Base-by-base conservation (phyloP, 2,888 invertebrate genomes). In the Polia nebulosa region DNA sequence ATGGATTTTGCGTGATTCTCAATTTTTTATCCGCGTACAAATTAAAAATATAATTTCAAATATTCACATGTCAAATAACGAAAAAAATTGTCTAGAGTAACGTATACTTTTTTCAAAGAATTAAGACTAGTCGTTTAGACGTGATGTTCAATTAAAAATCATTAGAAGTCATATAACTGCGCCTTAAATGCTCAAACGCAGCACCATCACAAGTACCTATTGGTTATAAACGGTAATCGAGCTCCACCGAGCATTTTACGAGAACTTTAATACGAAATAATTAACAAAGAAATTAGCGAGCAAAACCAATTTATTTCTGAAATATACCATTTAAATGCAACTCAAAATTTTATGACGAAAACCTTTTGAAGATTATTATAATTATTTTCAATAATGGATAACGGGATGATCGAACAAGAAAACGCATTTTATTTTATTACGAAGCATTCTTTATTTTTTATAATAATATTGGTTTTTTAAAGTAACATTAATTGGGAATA, bases 251-350 rank as follows among this genome's bases (percentile, higher is more conserved):
- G n/a, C 8, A 49, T 61, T 79, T 80, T 64, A 73, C 68, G 69
- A 81, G 58, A 73, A 61, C 25, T 44, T 64, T 64, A 73, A 79
- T 70, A 55, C n/a, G 22, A 72, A 73, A 61, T 58, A 81, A 77
- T 77, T 81, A 70, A 76, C 62, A 51, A 60, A 68, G 51, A 68
- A 68, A 72, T 72, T 79, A 73, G 61, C n/a, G 9, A 39, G 39
- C 68, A 68, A 20, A 68, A 61, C 29, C 78, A 68, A 76, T 61
- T 63, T 64, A 51, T 58, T 64, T 73, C 22, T 34, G 44, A 64
- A 63, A 73, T 59, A 29, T 20, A 58, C 49, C 56, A 49, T 61
- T 61, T 64, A 78, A 58, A 76, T 61, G 49, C 62, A 60, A 49
- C 44, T 60, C 53, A 29, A 63, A 63, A 68, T 58, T 68, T 64